Conservation (phyloP, 2,797 vertebrate genomes). For the Propithecus deckenii region DNA sequence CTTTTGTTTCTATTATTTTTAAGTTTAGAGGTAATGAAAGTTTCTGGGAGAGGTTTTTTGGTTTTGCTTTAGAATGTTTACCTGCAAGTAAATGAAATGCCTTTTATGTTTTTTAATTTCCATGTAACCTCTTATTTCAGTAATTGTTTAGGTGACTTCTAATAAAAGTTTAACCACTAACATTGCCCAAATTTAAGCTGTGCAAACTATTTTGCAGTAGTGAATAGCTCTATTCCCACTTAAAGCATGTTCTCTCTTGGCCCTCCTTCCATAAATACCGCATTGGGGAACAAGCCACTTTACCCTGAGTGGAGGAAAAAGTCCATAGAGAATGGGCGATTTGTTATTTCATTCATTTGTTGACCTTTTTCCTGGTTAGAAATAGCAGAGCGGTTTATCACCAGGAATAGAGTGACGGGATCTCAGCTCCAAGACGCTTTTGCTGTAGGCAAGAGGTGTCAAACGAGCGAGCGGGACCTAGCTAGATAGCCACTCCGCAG, state of each 20-base stretch:
- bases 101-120: not conserved
- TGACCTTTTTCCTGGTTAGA: not conserved
- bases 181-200: not conserved
- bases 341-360: not conserved
- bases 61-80: constrained; percentile 51
- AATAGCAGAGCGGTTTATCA: not conserved
- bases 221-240: not conserved
- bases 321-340: not conserved
- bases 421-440: not conserved
- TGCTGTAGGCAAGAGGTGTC: not conserved
- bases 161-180: constrained; percentile 28
- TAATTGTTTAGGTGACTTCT: constrained; percentile 27
- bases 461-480: accelerated
- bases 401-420: not conserved
- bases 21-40: not conserved
- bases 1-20: constrained; percentile 31
- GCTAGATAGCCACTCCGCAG: not conserved
- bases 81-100: not conserved
- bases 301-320: not conserved
- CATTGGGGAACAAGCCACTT: not conserved
- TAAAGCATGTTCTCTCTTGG: not conserved
- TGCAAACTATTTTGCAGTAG: not conserved
- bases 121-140: constrained; percentile 32
- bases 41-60: not conserved
- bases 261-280: not conserved